phyloP scores from a whole-genome alignment of 1,140 invertebrate genomes.

The Scaptomyza graminum region DNA sequence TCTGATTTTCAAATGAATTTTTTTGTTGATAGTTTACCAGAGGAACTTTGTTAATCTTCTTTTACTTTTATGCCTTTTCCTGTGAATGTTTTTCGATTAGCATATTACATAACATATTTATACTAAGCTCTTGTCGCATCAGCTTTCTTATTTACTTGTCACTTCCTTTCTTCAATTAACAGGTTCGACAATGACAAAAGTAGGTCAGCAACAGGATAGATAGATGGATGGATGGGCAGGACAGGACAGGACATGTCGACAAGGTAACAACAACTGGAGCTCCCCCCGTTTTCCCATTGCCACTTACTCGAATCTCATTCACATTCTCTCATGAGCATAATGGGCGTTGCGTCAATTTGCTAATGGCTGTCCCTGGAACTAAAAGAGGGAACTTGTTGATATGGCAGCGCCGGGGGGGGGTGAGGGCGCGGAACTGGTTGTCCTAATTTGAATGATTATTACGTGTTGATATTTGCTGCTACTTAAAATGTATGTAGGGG shows the following conservation, averaged over 20 bases:
- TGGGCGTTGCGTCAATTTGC: slow-evolving; percentile 59
- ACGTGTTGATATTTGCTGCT: slow-evolving; percentile 32
- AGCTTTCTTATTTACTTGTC: neutral
- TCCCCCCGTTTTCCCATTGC: neutral
- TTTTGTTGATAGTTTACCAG: no score
- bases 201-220: slow-evolving; percentile 50
- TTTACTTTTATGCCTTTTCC: no score
- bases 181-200: slow-evolving; percentile 55
- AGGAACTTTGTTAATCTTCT: no score
- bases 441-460: slow-evolving; percentile 52
- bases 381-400: slow-evolving; percentile 62
- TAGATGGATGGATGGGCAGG: neutral
- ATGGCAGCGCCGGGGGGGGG: slow-evolving; percentile 45
- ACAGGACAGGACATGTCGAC: slow-evolving; percentile 11
- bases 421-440: slow-evolving; percentile 13
- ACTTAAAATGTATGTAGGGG: neutral
- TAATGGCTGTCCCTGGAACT: slow-evolving; percentile 47
- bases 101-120: no score
- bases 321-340: slow-evolving; percentile 21
- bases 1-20: no score
- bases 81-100: no score
- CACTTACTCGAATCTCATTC: no score
- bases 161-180: slow-evolving; percentile 47
- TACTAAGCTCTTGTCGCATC: neutral
- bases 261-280: slow-evolving; percentile 1